Percentiles rank a stretch among this genome's conserved stretches.
Evolutionary conservation across 2,888 invertebrate genomes (phyloP).

Genomic region (Quadroppia sp.): DNA sequence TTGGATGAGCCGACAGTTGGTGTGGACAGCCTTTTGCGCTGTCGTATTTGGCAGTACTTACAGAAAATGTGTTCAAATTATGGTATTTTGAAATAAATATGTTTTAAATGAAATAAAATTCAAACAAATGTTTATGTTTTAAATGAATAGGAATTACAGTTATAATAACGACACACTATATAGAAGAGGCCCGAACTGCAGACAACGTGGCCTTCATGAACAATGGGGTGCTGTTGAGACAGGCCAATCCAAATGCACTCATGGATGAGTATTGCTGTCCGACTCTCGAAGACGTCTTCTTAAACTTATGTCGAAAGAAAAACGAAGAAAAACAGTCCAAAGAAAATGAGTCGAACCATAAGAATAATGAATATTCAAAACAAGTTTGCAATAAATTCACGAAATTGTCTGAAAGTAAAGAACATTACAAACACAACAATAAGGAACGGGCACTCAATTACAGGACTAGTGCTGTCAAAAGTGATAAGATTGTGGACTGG

Average conservation of each 20-base stretch:
- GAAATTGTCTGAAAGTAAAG: no score
- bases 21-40: constrained; percentile 73
- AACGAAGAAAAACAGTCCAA: constrained; percentile 48
- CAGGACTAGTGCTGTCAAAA: background rate
- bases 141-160: constrained; percentile 81
- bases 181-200: constrained; percentile 70
- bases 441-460: background rate
- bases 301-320: constrained; percentile 62
- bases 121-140: no score
- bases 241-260: constrained; percentile 51
- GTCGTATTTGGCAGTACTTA: constrained; percentile 87
- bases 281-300: constrained; percentile 79
- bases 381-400: background rate
- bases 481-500: background rate
- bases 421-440: no score
- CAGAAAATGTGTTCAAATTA: constrained; percentile 82
- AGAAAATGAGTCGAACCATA: background rate
- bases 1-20: constrained; percentile 91
- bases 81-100: no score
- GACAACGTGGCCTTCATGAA: constrained; percentile 53
- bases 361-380: no score
- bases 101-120: no score
- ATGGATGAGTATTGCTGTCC: constrained; percentile 46
- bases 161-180: constrained; percentile 91
- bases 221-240: constrained; percentile 52